phyloP scores from a whole-genome alignment of 1,140 invertebrate genomes.

The Megalonaias nervosa region DNA sequence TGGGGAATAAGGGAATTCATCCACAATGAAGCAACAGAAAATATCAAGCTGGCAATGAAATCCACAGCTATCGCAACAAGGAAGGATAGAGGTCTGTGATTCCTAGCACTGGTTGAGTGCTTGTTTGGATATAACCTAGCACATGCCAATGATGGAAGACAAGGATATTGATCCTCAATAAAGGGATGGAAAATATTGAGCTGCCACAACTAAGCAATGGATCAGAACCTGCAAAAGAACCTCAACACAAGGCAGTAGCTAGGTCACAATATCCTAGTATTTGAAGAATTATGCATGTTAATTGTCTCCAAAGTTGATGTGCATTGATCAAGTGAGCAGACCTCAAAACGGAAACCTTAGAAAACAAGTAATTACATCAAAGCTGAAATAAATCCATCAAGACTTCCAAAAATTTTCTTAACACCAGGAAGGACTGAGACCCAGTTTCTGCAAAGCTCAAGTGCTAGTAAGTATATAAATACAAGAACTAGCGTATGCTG shows the following conservation, averaged over 20 bases:
- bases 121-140: slow-evolving; percentile 41
- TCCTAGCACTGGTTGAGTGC: slow-evolving; percentile 40
- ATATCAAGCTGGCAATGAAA: neutral
- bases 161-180: neutral
- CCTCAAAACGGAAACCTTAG: no score
- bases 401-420: no score
- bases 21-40: neutral
- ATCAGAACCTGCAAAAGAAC: no score
- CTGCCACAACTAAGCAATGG: no score
- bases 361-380: no score
- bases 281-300: no score
- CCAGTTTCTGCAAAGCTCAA: slow-evolving; percentile 25
- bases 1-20: slow-evolving; percentile 8
- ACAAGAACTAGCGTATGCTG: slow-evolving; percentile 41
- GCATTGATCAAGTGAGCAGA: no score
- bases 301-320: no score
- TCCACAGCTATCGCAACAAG: neutral
- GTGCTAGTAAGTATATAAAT: slow-evolving; percentile 36
- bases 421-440: no score
- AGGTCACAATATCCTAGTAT: no score
- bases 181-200: no score
- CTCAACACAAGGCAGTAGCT: no score
- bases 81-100: neutral
- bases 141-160: slow-evolving; percentile 51
- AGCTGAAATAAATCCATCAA: neutral